Percentiles rank a stretch among this genome's conserved stretches.
Evolutionary conservation across 2,888 invertebrate genomes (phyloP).

Genomic region (Pollenia labialis): DNA sequence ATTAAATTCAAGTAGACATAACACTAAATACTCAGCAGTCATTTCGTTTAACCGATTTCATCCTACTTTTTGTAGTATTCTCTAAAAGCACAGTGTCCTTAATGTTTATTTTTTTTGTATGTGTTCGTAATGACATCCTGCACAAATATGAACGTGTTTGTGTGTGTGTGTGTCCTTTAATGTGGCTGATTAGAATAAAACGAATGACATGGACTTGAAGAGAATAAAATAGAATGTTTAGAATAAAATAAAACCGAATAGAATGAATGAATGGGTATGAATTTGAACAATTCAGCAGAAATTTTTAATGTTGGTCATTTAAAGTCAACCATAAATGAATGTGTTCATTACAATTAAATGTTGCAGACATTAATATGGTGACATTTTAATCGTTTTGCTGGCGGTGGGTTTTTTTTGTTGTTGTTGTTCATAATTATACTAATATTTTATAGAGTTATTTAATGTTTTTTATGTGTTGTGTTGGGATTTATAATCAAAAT

Average conservation of each 20-base stretch:
- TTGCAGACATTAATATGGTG: conserved; percentile 68
- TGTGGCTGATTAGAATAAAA: conserved; percentile 56
- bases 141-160: background rate
- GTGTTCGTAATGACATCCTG: conserved; percentile 12
- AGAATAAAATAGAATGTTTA: conserved; percentile 47
- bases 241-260: background rate
- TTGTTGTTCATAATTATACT: conserved; percentile 55
- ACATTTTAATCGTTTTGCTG: conserved; percentile 64
- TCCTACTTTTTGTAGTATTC: background rate
- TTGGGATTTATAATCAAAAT: conserved; percentile 37
- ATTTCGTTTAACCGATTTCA: background rate
- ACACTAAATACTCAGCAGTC: background rate
- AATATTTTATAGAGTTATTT: conserved; percentile 64
- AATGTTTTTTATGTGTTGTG: background rate
- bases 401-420: background rate
- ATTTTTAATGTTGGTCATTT: conserved; percentile 71
- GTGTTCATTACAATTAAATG: conserved; percentile 73
- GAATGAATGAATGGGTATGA: conserved; percentile 26
- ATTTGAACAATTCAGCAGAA: conserved; percentile 56
- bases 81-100: conserved; percentile 31
- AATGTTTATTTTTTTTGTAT: background rate
- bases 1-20: background rate
- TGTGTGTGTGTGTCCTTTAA: background rate
- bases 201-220: conserved; percentile 44
- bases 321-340: conserved; percentile 71